A percentile compares a stretch with the other conserved stretches of the same genome.
These are phyloP conservation scores for Pantherophis guttatus DNA, from an alignment of 2,113 vertebrate species.

Conservation along the genomic window DNA sequence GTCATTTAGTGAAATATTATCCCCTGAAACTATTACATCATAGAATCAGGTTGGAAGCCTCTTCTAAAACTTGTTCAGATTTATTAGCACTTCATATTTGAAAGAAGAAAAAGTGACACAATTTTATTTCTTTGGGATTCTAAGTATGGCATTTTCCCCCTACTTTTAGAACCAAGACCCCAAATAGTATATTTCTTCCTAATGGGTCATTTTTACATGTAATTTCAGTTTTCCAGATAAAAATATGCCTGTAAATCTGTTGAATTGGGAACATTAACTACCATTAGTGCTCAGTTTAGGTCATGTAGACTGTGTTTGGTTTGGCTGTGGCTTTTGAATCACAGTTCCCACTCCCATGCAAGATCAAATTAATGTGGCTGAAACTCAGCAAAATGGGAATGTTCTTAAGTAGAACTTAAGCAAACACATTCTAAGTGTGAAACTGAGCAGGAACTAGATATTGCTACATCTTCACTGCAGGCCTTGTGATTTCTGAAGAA, in stretches of 20 bases:
- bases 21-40: neutral
- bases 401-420: slow-evolving; percentile 23
- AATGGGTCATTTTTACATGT: slow-evolving; percentile 36
- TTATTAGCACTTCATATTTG: neutral
- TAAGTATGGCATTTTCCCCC: slow-evolving; percentile 45
- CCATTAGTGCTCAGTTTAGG: slow-evolving; percentile 36
- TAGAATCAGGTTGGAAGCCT: neutral
- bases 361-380: slow-evolving; percentile 38
- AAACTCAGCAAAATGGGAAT: slow-evolving; percentile 31
- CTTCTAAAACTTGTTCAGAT: slow-evolving; percentile 5
- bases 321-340: slow-evolving; percentile 33
- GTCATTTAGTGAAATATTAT: neutral
- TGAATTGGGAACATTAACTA: slow-evolving; percentile 41
- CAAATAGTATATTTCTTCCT: neutral
- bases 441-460: neutral
- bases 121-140: slow-evolving; percentile 47
- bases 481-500: neutral
- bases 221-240: slow-evolving; percentile 57
- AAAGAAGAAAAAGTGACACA: neutral
- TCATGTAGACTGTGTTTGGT: slow-evolving; percentile 52
- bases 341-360: slow-evolving; percentile 53
- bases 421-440: slow-evolving; percentile 9
- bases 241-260: slow-evolving; percentile 47
- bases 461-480: slow-evolving; percentile 14
- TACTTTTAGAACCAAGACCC: slow-evolving; percentile 42